Evolutionary conservation across 2,797 vertebrate species (phyloP).

Genomic region (Odontamblyopus lacepedii): DNA sequence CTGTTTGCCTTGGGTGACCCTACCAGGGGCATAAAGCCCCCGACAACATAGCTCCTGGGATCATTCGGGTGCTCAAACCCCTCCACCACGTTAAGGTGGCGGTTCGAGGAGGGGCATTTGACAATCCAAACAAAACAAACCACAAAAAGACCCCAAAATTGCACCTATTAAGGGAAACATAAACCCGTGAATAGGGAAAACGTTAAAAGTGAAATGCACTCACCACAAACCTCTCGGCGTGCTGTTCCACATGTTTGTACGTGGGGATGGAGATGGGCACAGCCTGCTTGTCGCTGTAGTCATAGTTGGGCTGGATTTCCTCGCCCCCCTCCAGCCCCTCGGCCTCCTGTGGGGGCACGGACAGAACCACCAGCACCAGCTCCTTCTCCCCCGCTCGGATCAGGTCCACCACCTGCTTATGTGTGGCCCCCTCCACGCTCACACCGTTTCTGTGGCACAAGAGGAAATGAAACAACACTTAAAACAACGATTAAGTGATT

Average conservation of each 20-base stretch:
- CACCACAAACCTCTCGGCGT: slow-evolving; percentile 95
- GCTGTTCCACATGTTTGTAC: slow-evolving; percentile 95
- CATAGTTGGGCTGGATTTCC: slow-evolving; percentile 92
- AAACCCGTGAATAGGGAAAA: not conserved
- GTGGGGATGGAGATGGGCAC: slow-evolving; percentile 97
- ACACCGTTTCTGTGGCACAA: slow-evolving; percentile 84
- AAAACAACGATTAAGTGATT: not conserved
- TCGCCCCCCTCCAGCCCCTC: slow-evolving; percentile 92
- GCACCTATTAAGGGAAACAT: not conserved
- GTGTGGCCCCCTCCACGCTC: slow-evolving; percentile 94
- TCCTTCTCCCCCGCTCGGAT: slow-evolving; percentile 94
- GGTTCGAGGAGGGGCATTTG: too few species aligned
- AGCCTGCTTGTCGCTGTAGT: slow-evolving; percentile 96
- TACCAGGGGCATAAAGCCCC: too few species aligned
- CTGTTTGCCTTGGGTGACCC: too few species aligned
- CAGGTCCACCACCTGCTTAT: slow-evolving; percentile 98
- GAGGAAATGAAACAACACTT: slow-evolving; percentile 2
- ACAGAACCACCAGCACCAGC: slow-evolving; percentile 89
- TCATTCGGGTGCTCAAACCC: too few species aligned
- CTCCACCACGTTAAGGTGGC: too few species aligned
- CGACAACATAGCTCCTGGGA: too few species aligned
- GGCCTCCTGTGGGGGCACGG: slow-evolving; percentile 91
- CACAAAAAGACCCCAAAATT: not conserved
- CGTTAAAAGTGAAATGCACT: slow-evolving; percentile 36
- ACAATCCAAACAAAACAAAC: too few species aligned